Conservation (phyloP, 2,888 invertebrate genomes). For the Teleogryllus oceanicus region DNA sequence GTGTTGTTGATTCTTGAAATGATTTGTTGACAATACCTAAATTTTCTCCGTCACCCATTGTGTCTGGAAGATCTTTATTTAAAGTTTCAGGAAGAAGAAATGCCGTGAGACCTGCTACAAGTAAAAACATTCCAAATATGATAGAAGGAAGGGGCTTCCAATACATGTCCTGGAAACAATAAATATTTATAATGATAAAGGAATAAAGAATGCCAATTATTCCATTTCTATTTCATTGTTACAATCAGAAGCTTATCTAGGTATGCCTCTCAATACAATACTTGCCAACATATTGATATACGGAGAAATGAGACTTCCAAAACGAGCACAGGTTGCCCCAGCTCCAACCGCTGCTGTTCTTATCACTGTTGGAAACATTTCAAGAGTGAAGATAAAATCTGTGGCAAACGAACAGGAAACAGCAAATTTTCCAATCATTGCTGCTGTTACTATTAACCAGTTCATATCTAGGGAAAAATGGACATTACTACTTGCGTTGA, state of each 20-base stretch:
- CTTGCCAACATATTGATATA: slow-evolving; percentile 39
- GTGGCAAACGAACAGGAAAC: slow-evolving; percentile 44
- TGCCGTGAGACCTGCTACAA: slow-evolving; percentile 56
- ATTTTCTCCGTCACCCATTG: slow-evolving; percentile 60
- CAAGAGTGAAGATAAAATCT: slow-evolving; percentile 43
- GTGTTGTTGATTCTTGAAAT: no score
- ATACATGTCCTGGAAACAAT: slow-evolving; percentile 50
- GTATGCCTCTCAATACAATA: background rate
- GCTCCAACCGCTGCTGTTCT: slow-evolving; percentile 43
- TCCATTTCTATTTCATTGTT: no score
- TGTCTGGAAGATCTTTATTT: slow-evolving; percentile 61
- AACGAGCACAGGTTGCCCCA: slow-evolving; percentile 42
- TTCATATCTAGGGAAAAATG: slow-evolving; percentile 36
- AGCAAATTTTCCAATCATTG: slow-evolving; percentile 45
- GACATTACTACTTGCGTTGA: background rate
- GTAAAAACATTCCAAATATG: slow-evolving; percentile 56
- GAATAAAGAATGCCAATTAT: no score
- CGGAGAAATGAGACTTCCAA: slow-evolving; percentile 44
- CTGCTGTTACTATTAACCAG: slow-evolving; percentile 40
- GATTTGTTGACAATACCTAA: slow-evolving; percentile 49
- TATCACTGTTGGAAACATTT: slow-evolving; percentile 43
- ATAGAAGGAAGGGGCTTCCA: slow-evolving; percentile 59
- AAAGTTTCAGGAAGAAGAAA: slow-evolving; percentile 63
- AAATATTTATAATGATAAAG: background rate
- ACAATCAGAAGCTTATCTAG: no score